phyloP scores from a whole-genome alignment of 2,888 invertebrate species.

The Cremastobaeus sp. region DNA sequence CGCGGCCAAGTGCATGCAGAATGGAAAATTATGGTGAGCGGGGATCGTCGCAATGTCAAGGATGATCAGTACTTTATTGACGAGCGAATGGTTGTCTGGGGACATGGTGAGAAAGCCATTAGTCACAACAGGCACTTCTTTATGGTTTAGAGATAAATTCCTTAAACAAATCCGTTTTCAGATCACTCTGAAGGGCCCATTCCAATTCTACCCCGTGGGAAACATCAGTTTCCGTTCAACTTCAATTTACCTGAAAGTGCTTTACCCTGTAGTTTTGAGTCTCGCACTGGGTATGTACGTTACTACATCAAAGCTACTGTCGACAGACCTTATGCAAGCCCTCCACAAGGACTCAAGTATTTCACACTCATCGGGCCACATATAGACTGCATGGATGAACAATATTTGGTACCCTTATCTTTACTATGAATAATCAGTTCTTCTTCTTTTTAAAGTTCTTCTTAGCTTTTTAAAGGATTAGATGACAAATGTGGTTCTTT shows the following conservation, averaged over 20 bases:
- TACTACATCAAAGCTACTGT: conserved; percentile 86
- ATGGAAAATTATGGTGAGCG: conserved; percentile 87
- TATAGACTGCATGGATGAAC: conserved; percentile 89
- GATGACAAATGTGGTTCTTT: no score
- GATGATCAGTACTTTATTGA: conserved; percentile 89
- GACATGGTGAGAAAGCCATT: conserved; percentile 82
- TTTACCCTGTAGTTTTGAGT: conserved; percentile 88
- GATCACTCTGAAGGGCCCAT: conserved; percentile 81
- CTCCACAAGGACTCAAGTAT: conserved; percentile 88
- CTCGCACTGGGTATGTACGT: conserved; percentile 85
- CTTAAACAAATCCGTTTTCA: conserved; percentile 64
- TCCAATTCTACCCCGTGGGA: conserved; percentile 85
- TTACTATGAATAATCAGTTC: no score
- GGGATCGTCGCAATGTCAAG: conserved; percentile 85
- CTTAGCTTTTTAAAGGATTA: no score
- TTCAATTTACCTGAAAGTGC: conserved; percentile 86
- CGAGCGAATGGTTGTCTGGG: conserved; percentile 86
- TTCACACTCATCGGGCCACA: conserved; percentile 88
- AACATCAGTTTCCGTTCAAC: conserved; percentile 84
- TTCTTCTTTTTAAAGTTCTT: no score
- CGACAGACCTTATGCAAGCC: conserved; percentile 88
- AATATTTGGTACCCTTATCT: conserved; percentile 82
- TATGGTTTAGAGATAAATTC: no score
- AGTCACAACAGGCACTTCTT: neutral
- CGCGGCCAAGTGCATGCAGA: conserved; percentile 87